Evolutionary conservation across 2,888 invertebrate species (phyloP), one percentile per base, ranked within the genome.

Genomic region (Bruchidius siliquastri): DNA sequence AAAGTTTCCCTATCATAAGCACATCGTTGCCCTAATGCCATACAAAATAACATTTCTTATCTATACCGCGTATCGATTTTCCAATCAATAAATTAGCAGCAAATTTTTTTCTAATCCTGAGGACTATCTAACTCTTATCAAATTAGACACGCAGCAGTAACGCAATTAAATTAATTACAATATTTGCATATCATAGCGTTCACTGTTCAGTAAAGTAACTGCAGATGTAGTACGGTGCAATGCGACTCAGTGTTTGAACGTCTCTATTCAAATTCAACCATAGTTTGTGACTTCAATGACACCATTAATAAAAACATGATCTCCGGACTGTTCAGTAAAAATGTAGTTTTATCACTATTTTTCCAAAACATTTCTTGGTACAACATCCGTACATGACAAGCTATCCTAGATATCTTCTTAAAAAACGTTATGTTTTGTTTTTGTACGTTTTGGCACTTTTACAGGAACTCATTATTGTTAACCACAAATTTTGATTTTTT

Each of bases 91-190:
- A 49, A 49, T 49, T 18, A 13, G 10, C 18, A 3, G 49, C 13
- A 49, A 49, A 49, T 1, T 49, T 49, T 26, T 49, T 13, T 13
- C 49, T 49, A 13, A 13, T 13, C 8, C 3, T 8, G 26, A 26
- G 8, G 8, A 26, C 3, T 26, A 26, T 26, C 26, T 26, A 26
- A 26, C 8, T 26, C 49, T 4, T 49, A 49, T 8, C 13, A 49
- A 8, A 49, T 1, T 13, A 49, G 18, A 49, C 82, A 82, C 83
- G 83, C 21, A 20, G 66, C 67, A 67, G 22, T n/a, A 71, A 13
- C 21, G 69, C 69, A 69, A 69, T 69, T 69, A 69, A 69, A 69
- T 69, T 69, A 20, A 21, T 69, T 69, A 69, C 4, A 18, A 26
- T 26, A 22, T 69, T 20, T 69, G 69, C 69, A 69, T 69, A 69